These are phyloP conservation scores for Ecdyonurus torrentis DNA, from an alignment of 2,888 invertebrate genomes.

Conservation along the genomic window DNA sequence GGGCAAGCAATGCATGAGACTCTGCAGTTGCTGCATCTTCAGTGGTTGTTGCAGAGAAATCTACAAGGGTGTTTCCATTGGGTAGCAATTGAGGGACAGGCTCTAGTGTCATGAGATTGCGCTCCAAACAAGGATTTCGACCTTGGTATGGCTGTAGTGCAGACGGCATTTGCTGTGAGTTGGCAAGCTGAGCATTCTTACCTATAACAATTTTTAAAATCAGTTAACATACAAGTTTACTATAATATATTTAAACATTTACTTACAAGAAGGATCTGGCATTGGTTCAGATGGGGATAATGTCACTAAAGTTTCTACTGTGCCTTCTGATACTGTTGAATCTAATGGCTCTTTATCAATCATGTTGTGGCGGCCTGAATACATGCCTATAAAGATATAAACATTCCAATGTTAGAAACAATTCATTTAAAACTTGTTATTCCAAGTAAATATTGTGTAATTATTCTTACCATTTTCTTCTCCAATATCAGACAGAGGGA, in stretches of 20 bases:
- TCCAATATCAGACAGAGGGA: not conserved
- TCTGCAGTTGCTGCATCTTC: conserved; percentile 20
- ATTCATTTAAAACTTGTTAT: not conserved
- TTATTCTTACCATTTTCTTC: not conserved
- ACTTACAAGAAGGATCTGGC: not conserved
- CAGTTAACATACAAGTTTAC: not conserved
- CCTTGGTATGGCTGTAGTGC: conserved; percentile 65
- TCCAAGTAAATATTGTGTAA: not conserved
- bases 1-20: conserved; percentile 31
- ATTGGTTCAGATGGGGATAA: conserved; percentile 37
- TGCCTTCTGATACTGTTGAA: conserved; percentile 30
- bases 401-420: not conserved
- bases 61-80: conserved; percentile 24
- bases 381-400: not conserved
- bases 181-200: conserved; percentile 33
- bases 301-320: conserved; percentile 39
- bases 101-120: conserved; percentile 43
- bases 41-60: conserved; percentile 14
- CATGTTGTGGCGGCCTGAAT: conserved; percentile 14
- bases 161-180: not conserved
- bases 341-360: conserved; percentile 18
- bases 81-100: conserved; percentile 32
- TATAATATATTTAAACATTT: not conserved
- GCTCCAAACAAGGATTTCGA: conserved; percentile 61
- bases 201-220: conserved; percentile 19